Evolutionary conservation across 2,888 invertebrate species (phyloP).

Genomic region (Esperia sulphurella): DNA sequence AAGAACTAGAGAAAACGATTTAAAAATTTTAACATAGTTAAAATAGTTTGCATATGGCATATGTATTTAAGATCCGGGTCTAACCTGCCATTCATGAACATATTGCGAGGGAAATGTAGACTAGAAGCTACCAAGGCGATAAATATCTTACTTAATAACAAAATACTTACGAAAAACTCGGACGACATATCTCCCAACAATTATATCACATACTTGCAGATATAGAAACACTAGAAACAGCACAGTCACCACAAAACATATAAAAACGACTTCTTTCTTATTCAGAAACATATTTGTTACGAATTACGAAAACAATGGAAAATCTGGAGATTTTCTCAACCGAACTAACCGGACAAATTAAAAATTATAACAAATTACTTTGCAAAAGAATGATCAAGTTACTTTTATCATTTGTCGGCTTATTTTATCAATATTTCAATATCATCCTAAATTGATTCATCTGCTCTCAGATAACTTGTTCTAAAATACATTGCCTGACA

Average conservation of each 20-base stretch:
- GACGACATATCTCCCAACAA: constrained; percentile 48
- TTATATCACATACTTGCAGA: constrained; percentile 54
- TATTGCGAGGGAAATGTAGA: too few species aligned
- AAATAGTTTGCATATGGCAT: too few species aligned
- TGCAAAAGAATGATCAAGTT: not conserved
- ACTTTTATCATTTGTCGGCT: not conserved
- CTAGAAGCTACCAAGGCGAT: too few species aligned
- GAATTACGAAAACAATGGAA: not conserved
- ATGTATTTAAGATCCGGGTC: too few species aligned
- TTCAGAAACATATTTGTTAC: constrained; percentile 44
- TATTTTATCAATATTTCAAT: not conserved
- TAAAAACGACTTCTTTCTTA: constrained; percentile 44
- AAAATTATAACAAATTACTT: not conserved
- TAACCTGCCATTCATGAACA: too few species aligned
- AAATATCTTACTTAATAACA: too few species aligned
- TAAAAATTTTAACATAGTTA: too few species aligned
- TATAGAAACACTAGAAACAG: constrained; percentile 49
- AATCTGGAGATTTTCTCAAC: not conserved
- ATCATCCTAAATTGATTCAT: constrained; percentile 1
- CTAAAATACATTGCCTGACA: not conserved
- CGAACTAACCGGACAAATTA: not conserved
- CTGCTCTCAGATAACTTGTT: not conserved
- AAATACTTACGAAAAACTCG: constrained; percentile 59
- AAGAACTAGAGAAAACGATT: too few species aligned
- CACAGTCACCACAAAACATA: constrained; percentile 39